A percentile compares a stretch with the other conserved stretches of the same genome.
Evolutionary conservation across 1,140 invertebrate species (phyloP).

Genomic region (Drosophila guanche): DNA sequence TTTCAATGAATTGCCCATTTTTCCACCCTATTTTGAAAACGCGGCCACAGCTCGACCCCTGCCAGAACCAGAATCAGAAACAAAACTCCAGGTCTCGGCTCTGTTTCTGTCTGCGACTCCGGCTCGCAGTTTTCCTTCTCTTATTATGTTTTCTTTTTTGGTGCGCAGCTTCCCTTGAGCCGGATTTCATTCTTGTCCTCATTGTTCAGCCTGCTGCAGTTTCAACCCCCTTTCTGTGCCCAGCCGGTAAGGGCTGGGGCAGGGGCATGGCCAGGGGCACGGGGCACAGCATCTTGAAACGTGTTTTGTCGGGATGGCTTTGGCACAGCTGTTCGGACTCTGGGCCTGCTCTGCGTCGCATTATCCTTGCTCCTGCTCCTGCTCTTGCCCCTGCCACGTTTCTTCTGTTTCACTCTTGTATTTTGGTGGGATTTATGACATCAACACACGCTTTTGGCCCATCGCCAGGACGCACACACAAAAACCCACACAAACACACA

Average conservation of each 20-base stretch:
- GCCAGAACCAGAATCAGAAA: too few relatives aligned
- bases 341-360: constrained; percentile 18
- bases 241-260: too few relatives aligned
- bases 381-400: background rate
- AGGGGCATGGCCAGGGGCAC: too few relatives aligned
- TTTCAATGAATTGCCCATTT: constrained; percentile 5
- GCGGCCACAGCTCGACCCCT: constrained; percentile 44
- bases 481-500: constrained; percentile 11
- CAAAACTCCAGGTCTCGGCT: too few relatives aligned
- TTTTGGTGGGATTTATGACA: constrained; percentile 63
- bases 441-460: constrained; percentile 66
- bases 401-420: background rate
- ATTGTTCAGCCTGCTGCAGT: constrained; percentile 9
- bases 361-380: constrained; percentile 33
- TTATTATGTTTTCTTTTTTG: constrained; percentile 12
- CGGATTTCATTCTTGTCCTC: constrained; percentile 11
- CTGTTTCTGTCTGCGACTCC: constrained; percentile 29
- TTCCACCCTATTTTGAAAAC: constrained; percentile 70
- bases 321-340: constrained; percentile 32
- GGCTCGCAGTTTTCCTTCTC: too few relatives aligned
- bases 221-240: constrained; percentile 39
- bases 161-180: constrained; percentile 62
- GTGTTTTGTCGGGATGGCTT: constrained; percentile 57
- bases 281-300: constrained; percentile 53
- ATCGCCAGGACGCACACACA: constrained; percentile 16